Evolutionary conservation across 2,113 vertebrate species (phyloP), one percentile per base, ranked within the genome.

Genomic region (Zeus faber): DNA sequence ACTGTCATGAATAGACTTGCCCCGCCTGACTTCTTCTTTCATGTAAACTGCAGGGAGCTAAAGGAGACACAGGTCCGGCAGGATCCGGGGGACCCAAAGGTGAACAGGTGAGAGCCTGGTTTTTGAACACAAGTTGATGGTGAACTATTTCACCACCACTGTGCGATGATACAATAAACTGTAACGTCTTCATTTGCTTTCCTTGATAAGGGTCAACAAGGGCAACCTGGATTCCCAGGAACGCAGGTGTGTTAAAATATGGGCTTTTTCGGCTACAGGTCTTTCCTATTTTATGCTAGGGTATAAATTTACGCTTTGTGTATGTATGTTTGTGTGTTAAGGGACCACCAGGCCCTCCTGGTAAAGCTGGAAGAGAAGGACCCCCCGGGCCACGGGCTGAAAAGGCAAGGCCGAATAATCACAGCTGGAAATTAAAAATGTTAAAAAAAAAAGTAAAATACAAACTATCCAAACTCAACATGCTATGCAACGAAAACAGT

Each of bases 201-300:
- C 80, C 67, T 20, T 0, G 58, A n/a, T n/a, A n/a, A 98, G 96
- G 96, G 96, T 57, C 98, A 96, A 76, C 90, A 91, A 90, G 96
- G 96, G 70, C 89, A 89, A 35, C 92, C 94, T 0, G 95, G 96
- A 58, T 98, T 98, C 67, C 94, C 93, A 0, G 96, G 96, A 49
- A 85, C 88, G 0, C 91, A 89, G 26, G 96, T 99, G 76, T 85
- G 92, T 92, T 37, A n/a, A 37, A 37, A 37, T 37, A 35, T 52
- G 2, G 2, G 5, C 31, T 45, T 50, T 8, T 1, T 26, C 3
- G 14, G 13, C 13, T 11, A 3, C n/a, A 49, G 2, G 14, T 18
- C 23, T 14, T 3, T 46, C 1, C 20, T 45, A 20, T 17, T 9
- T n/a, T 37, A n/a, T 37, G 13, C 33, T 37, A 37, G n/a, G 13